phyloP scores from a whole-genome alignment of 2,113 vertebrate species.

The Phylloscopus whistleri region DNA sequence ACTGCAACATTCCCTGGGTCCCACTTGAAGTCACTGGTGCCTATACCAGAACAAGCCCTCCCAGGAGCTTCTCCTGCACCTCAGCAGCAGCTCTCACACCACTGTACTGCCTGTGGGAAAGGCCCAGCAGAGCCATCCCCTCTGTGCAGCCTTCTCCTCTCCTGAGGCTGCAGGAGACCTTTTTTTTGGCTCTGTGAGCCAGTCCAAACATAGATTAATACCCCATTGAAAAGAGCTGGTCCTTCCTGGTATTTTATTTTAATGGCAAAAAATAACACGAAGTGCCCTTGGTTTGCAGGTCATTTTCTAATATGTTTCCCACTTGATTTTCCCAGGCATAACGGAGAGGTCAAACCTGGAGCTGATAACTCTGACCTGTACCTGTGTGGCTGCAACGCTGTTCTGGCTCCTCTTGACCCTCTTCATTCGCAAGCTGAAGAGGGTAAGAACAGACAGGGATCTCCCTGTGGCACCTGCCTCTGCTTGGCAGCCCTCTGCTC shows the following conservation, averaged over 20 bases:
- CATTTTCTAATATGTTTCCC: background rate
- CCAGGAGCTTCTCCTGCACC: background rate
- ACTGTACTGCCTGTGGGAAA: background rate
- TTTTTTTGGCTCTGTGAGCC: background rate
- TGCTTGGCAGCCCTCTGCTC: background rate
- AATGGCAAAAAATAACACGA: background rate
- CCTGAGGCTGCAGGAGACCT: background rate
- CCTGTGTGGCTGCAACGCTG: constrained; percentile 86
- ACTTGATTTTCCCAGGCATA: constrained; percentile 73
- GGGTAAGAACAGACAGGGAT: constrained; percentile 63
- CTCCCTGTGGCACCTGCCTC: background rate
- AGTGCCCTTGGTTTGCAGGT: background rate
- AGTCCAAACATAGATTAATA: constrained; percentile 24
- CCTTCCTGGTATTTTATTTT: constrained; percentile 30
- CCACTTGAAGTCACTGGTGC: background rate
- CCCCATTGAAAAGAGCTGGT: constrained; percentile 3
- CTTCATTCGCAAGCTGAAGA: constrained; percentile 90
- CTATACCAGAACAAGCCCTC: background rate
- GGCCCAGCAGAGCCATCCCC: background rate
- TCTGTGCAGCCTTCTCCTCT: background rate
- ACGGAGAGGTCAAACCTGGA: constrained; percentile 84
- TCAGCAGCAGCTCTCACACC: background rate
- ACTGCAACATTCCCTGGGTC: fast-evolving
- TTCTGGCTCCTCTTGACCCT: constrained; percentile 93
- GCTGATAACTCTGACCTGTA: constrained; percentile 86